Evolutionary conservation across 2,888 invertebrate genomes (phyloP).

Genomic region (Argynnis bischoffii): DNA sequence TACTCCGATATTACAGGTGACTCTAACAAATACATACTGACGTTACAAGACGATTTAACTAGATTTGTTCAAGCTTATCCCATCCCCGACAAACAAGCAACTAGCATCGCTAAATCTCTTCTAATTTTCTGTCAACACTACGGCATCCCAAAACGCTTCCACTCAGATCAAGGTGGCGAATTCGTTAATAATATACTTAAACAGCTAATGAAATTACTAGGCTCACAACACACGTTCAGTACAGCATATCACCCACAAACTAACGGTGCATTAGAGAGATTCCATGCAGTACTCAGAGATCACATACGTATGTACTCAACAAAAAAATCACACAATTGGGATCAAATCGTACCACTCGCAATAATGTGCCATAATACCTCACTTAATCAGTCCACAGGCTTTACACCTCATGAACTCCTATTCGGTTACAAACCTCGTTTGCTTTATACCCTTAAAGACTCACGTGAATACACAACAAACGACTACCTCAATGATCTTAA

Average conservation of each 20-base stretch:
- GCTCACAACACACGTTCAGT: too few species aligned
- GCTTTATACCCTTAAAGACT: constrained; percentile 43
- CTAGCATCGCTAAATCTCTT: constrained; percentile 46
- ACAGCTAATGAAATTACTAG: constrained; percentile 48
- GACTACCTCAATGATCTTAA: constrained; percentile 48
- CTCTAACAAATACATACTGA: constrained; percentile 45
- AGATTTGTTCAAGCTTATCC: constrained; percentile 50
- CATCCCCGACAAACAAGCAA: constrained; percentile 49
- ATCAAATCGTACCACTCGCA: too few species aligned
- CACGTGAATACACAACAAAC: constrained; percentile 42
- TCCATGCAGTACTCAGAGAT: too few species aligned
- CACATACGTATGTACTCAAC: too few species aligned
- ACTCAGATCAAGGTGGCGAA: constrained; percentile 51
- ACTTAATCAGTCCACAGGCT: constrained; percentile 46
- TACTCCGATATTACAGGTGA: constrained; percentile 48
- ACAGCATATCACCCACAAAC: too few species aligned
- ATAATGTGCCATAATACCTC: constrained; percentile 47
- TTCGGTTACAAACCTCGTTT: constrained; percentile 49
- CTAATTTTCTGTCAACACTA: constrained; percentile 50
- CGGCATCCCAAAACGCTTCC: constrained; percentile 49
- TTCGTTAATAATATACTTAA: constrained; percentile 48
- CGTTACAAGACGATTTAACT: constrained; percentile 49
- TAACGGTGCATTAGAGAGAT: too few species aligned
- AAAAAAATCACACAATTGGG: too few species aligned
- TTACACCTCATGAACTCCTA: constrained; percentile 48